Evolutionary conservation across 2,888 invertebrate species (phyloP).

Genomic region (Thymelicus sylvestris): DNA sequence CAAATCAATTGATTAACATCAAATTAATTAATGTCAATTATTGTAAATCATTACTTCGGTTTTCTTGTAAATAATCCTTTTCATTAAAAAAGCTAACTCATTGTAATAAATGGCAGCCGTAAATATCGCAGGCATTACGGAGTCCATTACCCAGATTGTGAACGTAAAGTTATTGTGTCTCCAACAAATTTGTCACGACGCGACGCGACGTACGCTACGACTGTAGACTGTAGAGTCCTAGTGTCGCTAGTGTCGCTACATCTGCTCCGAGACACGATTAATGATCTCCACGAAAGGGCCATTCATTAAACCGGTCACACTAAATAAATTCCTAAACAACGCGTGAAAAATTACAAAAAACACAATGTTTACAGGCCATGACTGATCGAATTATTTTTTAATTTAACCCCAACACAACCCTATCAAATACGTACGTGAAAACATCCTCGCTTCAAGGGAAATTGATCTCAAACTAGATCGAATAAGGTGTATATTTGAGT

Average conservation of each 20-base stretch:
- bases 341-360: slow-evolving; percentile 68
- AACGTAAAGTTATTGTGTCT: background rate
- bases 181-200: slow-evolving; percentile 63
- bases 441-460: slow-evolving; percentile 13
- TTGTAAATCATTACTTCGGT: no score
- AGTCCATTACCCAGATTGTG: slow-evolving; percentile 15
- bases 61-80: no score
- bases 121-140: slow-evolving; percentile 20
- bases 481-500: background rate
- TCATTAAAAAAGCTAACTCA: background rate
- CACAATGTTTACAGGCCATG: slow-evolving; percentile 75
- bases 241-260: no score
- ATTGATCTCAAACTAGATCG: background rate
- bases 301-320: slow-evolving; percentile 59
- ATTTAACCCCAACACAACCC: slow-evolving; percentile 67
- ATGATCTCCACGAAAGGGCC: slow-evolving; percentile 53
- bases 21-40: no score
- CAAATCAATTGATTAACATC: no score
- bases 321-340: slow-evolving; percentile 75
- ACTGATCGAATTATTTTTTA: slow-evolving; percentile 70
- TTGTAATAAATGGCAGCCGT: slow-evolving; percentile 1
- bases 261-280: slow-evolving; percentile 64
- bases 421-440: slow-evolving; percentile 45
- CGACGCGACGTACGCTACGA: slow-evolving; percentile 47
- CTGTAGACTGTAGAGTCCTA: no score